Evolutionary conservation across 2,888 invertebrate species (phyloP).

Genomic region (Oscheius sp.): DNA sequence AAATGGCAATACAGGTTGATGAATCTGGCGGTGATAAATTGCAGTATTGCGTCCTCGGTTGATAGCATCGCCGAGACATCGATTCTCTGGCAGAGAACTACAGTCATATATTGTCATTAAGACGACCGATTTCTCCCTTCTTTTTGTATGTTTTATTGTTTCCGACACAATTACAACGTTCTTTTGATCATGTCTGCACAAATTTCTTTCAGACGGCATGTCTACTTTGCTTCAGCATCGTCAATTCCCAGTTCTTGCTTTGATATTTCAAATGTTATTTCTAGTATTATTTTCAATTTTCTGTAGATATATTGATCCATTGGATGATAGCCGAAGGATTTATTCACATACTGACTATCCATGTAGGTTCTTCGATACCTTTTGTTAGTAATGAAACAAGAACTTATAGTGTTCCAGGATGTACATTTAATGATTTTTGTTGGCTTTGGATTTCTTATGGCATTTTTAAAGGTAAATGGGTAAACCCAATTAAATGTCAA

Average conservation of each 20-base stretch:
- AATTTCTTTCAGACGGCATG: constrained; percentile 29
- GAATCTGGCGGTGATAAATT: constrained; percentile 7
- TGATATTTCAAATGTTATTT: constrained; percentile 64
- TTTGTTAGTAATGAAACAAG: not conserved
- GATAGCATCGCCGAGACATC: constrained; percentile 19
- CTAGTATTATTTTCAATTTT: constrained; percentile 59
- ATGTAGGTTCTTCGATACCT: constrained; percentile 39
- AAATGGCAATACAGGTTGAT: too few species aligned
- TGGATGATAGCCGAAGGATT: constrained; percentile 54
- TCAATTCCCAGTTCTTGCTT: constrained; percentile 61
- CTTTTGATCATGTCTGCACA: not conserved
- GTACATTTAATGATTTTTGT: constrained; percentile 69
- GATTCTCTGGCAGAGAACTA: constrained; percentile 12
- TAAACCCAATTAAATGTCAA: not conserved
- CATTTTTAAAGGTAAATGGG: constrained; percentile 58
- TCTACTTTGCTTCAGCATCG: constrained; percentile 47
- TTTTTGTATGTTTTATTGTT: not conserved
- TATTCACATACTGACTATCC: constrained; percentile 63
- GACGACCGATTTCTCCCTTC: not conserved
- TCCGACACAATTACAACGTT: not conserved
- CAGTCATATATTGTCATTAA: not conserved
- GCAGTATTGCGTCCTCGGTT: constrained; percentile 26
- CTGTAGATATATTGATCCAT: constrained; percentile 58
- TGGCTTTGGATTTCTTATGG: constrained; percentile 68
- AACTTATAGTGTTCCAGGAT: constrained; percentile 66